Evolutionary conservation across 1,140 invertebrate species (phyloP).

Genomic region (Brachionus koreanus): DNA sequence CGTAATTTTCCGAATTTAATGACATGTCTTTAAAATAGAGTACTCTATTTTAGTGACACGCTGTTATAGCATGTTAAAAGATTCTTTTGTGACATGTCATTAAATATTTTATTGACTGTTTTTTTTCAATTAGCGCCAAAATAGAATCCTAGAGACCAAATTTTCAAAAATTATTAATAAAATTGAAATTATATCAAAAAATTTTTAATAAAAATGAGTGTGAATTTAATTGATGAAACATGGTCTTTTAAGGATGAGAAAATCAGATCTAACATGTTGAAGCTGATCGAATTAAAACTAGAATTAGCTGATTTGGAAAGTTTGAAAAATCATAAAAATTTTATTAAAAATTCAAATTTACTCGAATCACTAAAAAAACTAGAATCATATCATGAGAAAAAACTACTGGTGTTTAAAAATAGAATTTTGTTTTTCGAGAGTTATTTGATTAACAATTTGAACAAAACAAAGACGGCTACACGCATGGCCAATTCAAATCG

Average conservation of each 20-base stretch:
- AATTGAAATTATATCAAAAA: not conserved
- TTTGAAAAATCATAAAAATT: not conserved
- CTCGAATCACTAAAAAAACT: constrained; percentile 23
- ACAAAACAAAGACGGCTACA: not conserved
- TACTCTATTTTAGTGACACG: too few species aligned
- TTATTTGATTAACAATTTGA: constrained; percentile 1
- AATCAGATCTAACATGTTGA: not conserved
- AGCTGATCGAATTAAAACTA: not conserved
- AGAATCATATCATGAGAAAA: constrained; percentile 19
- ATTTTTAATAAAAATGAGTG: not conserved
- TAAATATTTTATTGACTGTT: too few species aligned
- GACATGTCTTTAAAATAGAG: too few species aligned
- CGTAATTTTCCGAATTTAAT: too few species aligned
- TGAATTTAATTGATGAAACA: not conserved
- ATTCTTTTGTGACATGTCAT: too few species aligned
- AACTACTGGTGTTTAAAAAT: not conserved
- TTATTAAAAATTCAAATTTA: constrained; percentile 33
- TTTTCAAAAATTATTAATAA: not conserved
- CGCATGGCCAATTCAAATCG: not conserved
- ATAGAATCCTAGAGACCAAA: not conserved
- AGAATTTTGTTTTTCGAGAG: constrained; percentile 18
- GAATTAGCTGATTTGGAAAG: not conserved
- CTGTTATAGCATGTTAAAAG: too few species aligned
- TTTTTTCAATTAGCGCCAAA: not conserved
- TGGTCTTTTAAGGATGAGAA: not conserved